Conservation (phyloP, 2,888 invertebrate genomes). For the Tholera decimalis region DNA sequence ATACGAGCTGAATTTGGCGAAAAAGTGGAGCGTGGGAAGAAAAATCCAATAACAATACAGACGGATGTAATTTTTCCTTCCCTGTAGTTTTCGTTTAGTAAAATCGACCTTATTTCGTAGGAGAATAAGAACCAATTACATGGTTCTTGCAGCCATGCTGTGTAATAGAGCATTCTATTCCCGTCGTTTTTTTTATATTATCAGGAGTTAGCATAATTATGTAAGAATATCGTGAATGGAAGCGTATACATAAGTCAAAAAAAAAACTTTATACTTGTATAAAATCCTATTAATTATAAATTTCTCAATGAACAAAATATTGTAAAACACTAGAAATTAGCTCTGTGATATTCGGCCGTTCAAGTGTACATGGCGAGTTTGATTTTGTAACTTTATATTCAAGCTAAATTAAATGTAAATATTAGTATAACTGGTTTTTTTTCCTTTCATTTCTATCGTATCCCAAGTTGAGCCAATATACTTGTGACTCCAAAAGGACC, state of each 20-base stretch:
- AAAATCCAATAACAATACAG: not conserved
- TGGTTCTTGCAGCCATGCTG: too few species aligned
- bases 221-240: too few species aligned
- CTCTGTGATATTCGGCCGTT: conserved; percentile 23
- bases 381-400: conserved; percentile 34
- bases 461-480: too few species aligned
- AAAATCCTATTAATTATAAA: too few species aligned
- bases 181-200: too few species aligned
- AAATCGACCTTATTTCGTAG: not conserved
- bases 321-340: not conserved
- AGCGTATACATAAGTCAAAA: not conserved
- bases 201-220: too few species aligned
- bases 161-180: not conserved
- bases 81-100: not conserved
- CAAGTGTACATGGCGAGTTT: not conserved
- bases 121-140: not conserved
- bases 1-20: not conserved
- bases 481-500: too few species aligned
- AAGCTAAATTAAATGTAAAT: conserved; percentile 26
- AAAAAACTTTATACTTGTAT: too few species aligned
- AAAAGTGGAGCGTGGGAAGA: not conserved
- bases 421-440: not conserved
- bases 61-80: not conserved
- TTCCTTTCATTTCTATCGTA: not conserved
- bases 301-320: not conserved